These are phyloP conservation scores for Iguana delicatissima DNA, from an alignment of 2,797 vertebrate genomes.

Conservation along the genomic window DNA sequence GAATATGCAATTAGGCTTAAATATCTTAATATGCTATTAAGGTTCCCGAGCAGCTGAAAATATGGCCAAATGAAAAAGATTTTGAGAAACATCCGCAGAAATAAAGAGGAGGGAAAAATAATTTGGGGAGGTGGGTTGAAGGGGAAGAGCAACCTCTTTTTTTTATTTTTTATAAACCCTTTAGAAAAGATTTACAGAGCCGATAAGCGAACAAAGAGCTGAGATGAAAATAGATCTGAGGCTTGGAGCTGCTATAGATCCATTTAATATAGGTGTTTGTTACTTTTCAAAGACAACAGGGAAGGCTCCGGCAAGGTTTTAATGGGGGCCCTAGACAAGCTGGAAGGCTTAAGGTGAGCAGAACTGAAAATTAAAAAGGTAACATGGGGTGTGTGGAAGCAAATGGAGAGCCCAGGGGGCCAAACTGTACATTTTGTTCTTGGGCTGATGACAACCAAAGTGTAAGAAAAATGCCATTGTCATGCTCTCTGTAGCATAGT, in stretches of 20 bases:
- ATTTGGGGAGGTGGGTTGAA: neutral
- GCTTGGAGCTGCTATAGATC: constrained; percentile 32
- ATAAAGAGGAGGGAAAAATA: neutral
- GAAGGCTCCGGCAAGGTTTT: constrained; percentile 18
- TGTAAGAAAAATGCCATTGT: no score
- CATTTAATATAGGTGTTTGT: constrained; percentile 42
- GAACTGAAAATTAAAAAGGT: neutral
- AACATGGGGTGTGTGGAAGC: neutral
- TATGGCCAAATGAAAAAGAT: constrained; percentile 24
- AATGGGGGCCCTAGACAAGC: constrained; percentile 3
- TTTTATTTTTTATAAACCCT: constrained; percentile 4
- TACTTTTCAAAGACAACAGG: constrained; percentile 42
- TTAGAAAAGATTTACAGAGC: constrained; percentile 45
- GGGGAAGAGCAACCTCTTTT: neutral
- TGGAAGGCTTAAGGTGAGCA: neutral
- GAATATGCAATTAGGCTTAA: constrained; percentile 22
- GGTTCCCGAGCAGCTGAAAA: constrained; percentile 29
- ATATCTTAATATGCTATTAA: constrained; percentile 26
- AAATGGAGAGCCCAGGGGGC: neutral
- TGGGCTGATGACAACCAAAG: neutral
- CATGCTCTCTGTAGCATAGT: neutral
- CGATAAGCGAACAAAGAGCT: constrained; percentile 41
- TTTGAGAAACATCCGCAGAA: constrained; percentile 25
- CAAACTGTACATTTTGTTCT: neutral
- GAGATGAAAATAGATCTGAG: constrained; percentile 50